Conservation (phyloP, 2,113 vertebrate species). For the rabbit (Oryctolagus cuniculus) region DNA sequence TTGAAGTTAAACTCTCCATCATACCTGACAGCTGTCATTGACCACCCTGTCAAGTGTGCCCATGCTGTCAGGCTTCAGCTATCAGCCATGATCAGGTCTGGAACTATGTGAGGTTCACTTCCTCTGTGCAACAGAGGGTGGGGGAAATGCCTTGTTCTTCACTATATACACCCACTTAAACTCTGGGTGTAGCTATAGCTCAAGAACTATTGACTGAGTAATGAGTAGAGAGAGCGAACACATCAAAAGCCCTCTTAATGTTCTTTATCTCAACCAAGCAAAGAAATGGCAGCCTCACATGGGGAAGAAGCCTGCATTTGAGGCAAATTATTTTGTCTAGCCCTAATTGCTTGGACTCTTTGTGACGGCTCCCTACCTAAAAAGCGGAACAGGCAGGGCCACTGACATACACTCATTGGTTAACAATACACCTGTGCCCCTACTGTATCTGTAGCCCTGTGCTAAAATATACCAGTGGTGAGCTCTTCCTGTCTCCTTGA, state of each 20-base stretch:
- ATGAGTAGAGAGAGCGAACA: neutral
- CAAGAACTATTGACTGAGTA: neutral
- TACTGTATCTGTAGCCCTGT: neutral
- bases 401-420: neutral
- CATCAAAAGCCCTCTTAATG: neutral
- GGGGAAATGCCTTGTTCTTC: neutral
- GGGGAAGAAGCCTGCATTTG: neutral
- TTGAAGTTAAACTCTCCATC: neutral
- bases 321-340: slow-evolving; percentile 15
- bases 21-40: neutral
- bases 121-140: neutral
- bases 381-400: neutral
- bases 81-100: neutral
- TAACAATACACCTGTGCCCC: neutral
- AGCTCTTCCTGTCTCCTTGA: neutral
- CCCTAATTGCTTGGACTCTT: neutral
- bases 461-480: neutral
- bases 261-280: neutral
- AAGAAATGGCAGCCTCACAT: neutral
- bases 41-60: neutral
- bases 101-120: neutral
- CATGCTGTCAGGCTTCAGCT: neutral
- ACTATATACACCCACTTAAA: neutral
- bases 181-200: neutral
- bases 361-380: neutral